phyloP scores from a whole-genome alignment of 30 jellyfish, hydroid and myxozoan species.

The Aurelia sp. region DNA sequence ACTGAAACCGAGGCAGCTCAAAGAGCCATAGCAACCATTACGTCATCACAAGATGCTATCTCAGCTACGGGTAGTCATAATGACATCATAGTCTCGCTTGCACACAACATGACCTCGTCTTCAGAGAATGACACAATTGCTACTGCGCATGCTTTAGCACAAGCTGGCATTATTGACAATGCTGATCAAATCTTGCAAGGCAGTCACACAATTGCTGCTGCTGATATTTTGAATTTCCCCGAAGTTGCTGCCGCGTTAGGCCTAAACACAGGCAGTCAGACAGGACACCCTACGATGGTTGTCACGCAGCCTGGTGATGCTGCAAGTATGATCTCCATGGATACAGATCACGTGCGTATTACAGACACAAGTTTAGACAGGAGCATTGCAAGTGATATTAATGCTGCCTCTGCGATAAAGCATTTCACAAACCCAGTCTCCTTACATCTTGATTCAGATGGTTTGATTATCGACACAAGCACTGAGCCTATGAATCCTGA shows the following conservation, averaged over 20 bases:
- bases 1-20: constrained; percentile 79
- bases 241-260: constrained; percentile 99
- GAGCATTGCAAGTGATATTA: constrained; percentile 1
- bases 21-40: constrained; percentile 64
- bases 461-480: constrained; percentile 50
- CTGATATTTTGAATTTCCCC: constrained; percentile 97
- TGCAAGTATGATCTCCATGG: constrained; percentile 37
- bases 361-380: constrained; percentile 26
- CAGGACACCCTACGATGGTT: constrained; percentile 81
- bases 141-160: constrained; percentile 93
- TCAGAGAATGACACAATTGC: constrained; percentile 73
- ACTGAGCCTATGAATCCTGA: constrained; percentile 18
- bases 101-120: constrained; percentile 69
- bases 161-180: constrained; percentile 88
- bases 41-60: constrained; percentile 61
- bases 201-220: constrained; percentile 94
- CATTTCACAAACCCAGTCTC: constrained; percentile 34
- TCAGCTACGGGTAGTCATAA: constrained; percentile 14
- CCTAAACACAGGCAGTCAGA: constrained; percentile 81
- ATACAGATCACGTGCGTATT: constrained; percentile 50
- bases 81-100: constrained; percentile 85
- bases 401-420: constrained; percentile 40
- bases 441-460: constrained; percentile 46
- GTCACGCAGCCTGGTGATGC: constrained; percentile 69
- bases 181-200: constrained; percentile 78